Percentiles rank a stretch among this genome's conserved stretches.
Evolutionary conservation across 1,140 invertebrate genomes (phyloP).

Genomic region (Drosophila ironensis): DNA sequence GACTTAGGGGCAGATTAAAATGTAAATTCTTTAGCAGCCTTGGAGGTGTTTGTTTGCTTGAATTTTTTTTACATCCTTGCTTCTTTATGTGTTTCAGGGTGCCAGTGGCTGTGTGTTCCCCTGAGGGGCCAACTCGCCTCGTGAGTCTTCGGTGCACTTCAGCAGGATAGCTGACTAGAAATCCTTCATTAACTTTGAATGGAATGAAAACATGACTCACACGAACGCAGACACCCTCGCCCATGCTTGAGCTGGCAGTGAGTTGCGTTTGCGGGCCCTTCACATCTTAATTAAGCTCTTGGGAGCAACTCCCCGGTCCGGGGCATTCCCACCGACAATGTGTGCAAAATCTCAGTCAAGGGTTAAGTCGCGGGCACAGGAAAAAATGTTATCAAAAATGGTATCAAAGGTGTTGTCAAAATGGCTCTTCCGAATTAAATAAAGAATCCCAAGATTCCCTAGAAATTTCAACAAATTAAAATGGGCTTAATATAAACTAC

Average conservation of each 20-base stretch:
- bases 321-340: constrained; percentile 43
- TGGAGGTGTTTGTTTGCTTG: constrained; percentile 30
- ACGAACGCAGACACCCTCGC: constrained; percentile 11
- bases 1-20: constrained; percentile 74
- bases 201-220: constrained; percentile 54
- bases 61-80: background rate
- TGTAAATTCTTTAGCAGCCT: constrained; percentile 65
- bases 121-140: background rate
- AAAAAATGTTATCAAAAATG: constrained; percentile 28
- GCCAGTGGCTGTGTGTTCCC: constrained; percentile 3
- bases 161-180: constrained; percentile 18
- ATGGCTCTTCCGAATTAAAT: too few relatives aligned
- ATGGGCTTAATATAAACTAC: too few relatives aligned
- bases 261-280: constrained; percentile 41
- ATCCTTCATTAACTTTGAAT: constrained; percentile 77
- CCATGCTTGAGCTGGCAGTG: constrained; percentile 27
- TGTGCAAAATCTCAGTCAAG: constrained; percentile 62
- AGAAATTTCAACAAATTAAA: too few relatives aligned
- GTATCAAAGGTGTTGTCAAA: too few relatives aligned
- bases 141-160: constrained; percentile 2
- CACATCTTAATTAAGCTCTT: constrained; percentile 77
- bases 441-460: too few relatives aligned
- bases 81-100: background rate
- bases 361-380: constrained; percentile 44
- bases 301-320: constrained; percentile 61